phyloP scores from a whole-genome alignment of 2,888 invertebrate species.

The Crocallis elinguaria region DNA sequence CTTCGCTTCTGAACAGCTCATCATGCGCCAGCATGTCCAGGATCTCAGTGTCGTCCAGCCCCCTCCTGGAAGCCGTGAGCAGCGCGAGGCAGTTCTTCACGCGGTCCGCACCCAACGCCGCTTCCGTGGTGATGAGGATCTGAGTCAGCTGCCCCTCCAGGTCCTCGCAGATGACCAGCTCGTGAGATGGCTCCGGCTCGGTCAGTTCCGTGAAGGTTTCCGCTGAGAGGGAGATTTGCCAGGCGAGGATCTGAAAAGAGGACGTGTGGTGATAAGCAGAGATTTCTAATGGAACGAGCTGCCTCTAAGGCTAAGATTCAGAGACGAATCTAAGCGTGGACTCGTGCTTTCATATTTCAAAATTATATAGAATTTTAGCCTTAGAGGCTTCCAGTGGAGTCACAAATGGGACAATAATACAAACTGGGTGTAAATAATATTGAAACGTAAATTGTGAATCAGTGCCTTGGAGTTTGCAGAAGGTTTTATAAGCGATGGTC shows the following conservation, averaged over 20 bases:
- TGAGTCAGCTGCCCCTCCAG: constrained; percentile 86
- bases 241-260: constrained; percentile 71
- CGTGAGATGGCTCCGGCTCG: constrained; percentile 68
- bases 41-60: constrained; percentile 92
- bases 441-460: too few species aligned
- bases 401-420: too few species aligned
- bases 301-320: too few species aligned
- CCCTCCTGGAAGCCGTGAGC: constrained; percentile 90
- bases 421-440: too few species aligned
- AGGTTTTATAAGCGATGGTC: too few species aligned
- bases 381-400: too few species aligned
- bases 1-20: constrained; percentile 85
- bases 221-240: constrained; percentile 80
- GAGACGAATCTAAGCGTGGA: too few species aligned
- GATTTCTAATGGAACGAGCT: too few species aligned
- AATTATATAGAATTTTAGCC: too few species aligned
- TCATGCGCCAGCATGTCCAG: constrained; percentile 88
- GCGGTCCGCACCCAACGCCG: constrained; percentile 87
- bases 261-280: too few species aligned
- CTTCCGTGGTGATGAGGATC: constrained; percentile 88
- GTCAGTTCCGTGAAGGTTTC: constrained; percentile 76
- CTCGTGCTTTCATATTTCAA: too few species aligned
- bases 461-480: too few species aligned
- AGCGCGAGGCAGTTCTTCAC: constrained; percentile 89
- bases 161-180: constrained; percentile 73